Evolutionary conservation across 1,140 invertebrate species (phyloP).

Genomic region (Venturia canescens): DNA sequence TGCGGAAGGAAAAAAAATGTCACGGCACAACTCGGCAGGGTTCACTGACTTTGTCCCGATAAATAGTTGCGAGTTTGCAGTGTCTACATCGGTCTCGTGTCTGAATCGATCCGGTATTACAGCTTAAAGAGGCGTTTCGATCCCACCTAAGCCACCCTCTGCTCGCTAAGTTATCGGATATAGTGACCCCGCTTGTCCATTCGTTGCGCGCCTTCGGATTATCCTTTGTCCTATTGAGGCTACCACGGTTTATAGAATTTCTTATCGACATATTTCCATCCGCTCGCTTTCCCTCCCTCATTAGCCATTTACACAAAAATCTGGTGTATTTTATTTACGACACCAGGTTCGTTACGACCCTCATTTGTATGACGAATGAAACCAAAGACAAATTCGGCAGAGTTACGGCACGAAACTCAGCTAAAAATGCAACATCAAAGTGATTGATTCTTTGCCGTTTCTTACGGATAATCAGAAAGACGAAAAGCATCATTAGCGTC

Average conservation of each 20-base stretch:
- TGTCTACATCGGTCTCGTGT: not conserved
- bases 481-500: not conserved
- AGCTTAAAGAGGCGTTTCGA: not conserved
- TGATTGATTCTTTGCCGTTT: not conserved
- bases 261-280: not conserved
- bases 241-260: not conserved
- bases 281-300: not conserved
- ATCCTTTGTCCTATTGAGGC: not conserved
- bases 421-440: not conserved
- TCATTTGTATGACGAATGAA: too few species aligned
- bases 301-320: not conserved
- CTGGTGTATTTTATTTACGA: not conserved
- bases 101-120: slow-evolving; percentile 8
- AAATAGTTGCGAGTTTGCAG: slow-evolving; percentile 2
- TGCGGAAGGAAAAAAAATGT: not conserved
- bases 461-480: not conserved
- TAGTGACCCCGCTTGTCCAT: not conserved
- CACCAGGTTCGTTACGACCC: not conserved
- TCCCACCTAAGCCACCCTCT: slow-evolving; percentile 15
- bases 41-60: slow-evolving; percentile 1
- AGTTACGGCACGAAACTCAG: not conserved
- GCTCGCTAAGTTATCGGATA: slow-evolving; percentile 10
- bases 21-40: not conserved
- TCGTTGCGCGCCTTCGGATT: not conserved
- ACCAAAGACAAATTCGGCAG: too few species aligned